Evolutionary conservation across 1,140 invertebrate species (phyloP).

Genomic region (Caenorhabditis tropicalis): DNA sequence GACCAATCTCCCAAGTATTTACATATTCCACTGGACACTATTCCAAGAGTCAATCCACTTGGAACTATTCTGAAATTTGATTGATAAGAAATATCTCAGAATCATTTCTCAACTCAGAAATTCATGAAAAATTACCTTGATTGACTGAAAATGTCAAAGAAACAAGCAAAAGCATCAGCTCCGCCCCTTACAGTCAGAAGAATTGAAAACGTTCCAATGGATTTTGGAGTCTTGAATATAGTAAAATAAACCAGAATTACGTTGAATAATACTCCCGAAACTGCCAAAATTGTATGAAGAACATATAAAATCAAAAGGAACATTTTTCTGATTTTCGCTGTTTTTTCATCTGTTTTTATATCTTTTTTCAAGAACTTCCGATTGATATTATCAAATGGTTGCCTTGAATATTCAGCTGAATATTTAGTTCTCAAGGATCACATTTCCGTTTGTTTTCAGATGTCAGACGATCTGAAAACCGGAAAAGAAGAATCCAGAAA

Average conservation of each 20-base stretch:
- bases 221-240: background rate
- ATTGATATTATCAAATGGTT: background rate
- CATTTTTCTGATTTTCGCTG: background rate
- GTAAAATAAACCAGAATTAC: background rate
- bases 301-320: background rate
- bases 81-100: no score
- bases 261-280: background rate
- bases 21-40: background rate
- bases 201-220: constrained; percentile 10
- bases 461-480: background rate
- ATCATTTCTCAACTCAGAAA: no score
- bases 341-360: background rate
- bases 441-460: constrained; percentile 11
- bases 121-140: constrained; percentile 6
- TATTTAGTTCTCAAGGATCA: no score
- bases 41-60: background rate
- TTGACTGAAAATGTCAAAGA: constrained; percentile 12
- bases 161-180: background rate
- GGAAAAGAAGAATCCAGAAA: background rate
- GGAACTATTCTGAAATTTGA: constrained; percentile 9
- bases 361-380: background rate
- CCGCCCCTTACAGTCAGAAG: background rate
- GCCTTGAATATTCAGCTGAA: background rate
- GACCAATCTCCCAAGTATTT: background rate
- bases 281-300: background rate